Evolutionary conservation across 2,113 vertebrate genomes (phyloP).

Genomic region (Cettia cetti): DNA sequence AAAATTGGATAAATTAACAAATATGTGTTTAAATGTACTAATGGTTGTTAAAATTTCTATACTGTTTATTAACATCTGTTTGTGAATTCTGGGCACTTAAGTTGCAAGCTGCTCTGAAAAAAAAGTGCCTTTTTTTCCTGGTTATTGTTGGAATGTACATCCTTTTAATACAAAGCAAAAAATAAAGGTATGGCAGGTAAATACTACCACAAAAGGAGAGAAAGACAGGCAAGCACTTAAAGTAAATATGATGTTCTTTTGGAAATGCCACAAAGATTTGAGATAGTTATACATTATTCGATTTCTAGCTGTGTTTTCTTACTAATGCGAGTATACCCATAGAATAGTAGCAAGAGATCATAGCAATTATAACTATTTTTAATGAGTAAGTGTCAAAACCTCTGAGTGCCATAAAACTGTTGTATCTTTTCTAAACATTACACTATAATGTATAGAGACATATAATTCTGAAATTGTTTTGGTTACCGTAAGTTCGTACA

Average conservation of each 20-base stretch:
- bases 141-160: background rate
- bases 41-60: background rate
- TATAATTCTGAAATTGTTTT: background rate
- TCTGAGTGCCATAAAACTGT: background rate
- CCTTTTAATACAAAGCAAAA: background rate
- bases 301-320: background rate
- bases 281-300: background rate
- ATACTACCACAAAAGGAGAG: background rate
- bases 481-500: background rate
- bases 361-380: background rate
- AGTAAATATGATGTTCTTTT: background rate
- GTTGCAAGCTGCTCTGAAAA: background rate
- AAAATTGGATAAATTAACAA: background rate
- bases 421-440: background rate
- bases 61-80: background rate
- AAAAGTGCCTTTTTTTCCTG: background rate
- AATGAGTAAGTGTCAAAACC: background rate
- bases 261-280: background rate
- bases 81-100: background rate
- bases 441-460: background rate
- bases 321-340: background rate
- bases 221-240: background rate
- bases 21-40: background rate
- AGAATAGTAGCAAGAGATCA: background rate
- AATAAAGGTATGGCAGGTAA: background rate